Base-by-base conservation (phyloP, 1,140 invertebrate species). In the Orchestia grillus region DNA sequence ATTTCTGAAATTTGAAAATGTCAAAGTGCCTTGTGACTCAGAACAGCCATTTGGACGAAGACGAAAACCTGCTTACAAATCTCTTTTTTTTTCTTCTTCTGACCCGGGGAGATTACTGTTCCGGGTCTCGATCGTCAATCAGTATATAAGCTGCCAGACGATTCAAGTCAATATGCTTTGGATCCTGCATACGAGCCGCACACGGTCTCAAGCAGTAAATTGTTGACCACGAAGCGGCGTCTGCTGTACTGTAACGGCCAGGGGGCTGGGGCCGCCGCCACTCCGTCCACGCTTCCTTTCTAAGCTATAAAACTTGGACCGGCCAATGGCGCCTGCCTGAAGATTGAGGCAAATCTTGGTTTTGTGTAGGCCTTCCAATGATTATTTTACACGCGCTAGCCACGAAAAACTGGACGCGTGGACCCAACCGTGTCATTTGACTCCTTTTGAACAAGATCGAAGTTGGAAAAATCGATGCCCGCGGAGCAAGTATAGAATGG, bases 391-490 rank as follows among this genome's bases (percentile, higher is more conserved):
- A 44, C 92, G 43, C 43, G 43, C 92, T 44, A 23, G 43, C 44
- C 44, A 44, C 92, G 44, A 94, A 94, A 94, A 94, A 94, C 92
- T 94, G 92, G 92, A 94, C 92, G 41, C 43, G 92, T 47, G 36
- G 92, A 45, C 92, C 92, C 92, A 94, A 47, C 43, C 92, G n/a
- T 94, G 92, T 94, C 92, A 94, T 94, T 94, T 94, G 92, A 94
- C 44, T 94, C 92, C 92, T 94, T 94, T 47, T 94, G 92, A 94
- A 94, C 92, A 94, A 45, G 92, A 94, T 94, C 41, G 40, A n/a
- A n/a, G 43, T 8, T 45, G 92, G 44, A 94, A 45, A 94, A 94
- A 94, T 94, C 43, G 92, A 94, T 47, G 43, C 92, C 40, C 36
- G 43, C 43, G 36, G 43, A 45, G 43, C 43, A 94, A n/a, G 44